A percentile compares a stretch with the other conserved stretches of the same genome.
These are phyloP conservation scores for Planococcus citri DNA, from an alignment of 1,140 invertebrate species.

Conservation along the genomic window DNA sequence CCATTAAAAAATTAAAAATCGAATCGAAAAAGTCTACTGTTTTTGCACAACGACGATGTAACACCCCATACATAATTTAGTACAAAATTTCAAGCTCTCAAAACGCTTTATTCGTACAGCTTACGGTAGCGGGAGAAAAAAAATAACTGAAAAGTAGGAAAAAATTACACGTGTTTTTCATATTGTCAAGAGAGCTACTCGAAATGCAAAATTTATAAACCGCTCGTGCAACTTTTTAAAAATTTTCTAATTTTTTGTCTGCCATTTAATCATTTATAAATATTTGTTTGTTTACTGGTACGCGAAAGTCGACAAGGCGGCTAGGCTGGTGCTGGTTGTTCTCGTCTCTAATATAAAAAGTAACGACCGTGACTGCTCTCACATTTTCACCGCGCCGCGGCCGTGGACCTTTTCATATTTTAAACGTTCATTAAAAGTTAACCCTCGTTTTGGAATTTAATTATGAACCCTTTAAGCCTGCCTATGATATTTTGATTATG, in stretches of 20 bases:
- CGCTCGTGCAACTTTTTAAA: background rate
- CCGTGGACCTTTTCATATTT: background rate
- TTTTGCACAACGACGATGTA: no score
- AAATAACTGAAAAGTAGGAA: background rate
- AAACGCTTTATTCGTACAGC: background rate
- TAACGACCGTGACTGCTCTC: background rate
- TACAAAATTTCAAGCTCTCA: background rate
- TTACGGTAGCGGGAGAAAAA: no score
- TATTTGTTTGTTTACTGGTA: background rate
- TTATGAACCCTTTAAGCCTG: background rate
- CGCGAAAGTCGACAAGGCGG: no score
- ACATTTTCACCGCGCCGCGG: no score
- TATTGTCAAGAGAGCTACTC: background rate
- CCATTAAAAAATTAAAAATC: no score
- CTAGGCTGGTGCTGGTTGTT: no score
- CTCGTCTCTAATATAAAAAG: background rate
- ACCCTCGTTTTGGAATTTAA: background rate
- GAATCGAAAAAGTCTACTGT: no score
- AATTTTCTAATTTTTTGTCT: conserved; percentile 4
- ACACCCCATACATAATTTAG: background rate
- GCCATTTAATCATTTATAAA: background rate
- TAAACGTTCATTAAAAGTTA: background rate
- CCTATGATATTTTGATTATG: background rate
- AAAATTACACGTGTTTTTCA: background rate
- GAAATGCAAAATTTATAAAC: background rate